Evolutionary conservation across 2,113 vertebrate genomes (phyloP), one percentile per base, ranked within the genome.

Genomic region (Lagopus leucura): DNA sequence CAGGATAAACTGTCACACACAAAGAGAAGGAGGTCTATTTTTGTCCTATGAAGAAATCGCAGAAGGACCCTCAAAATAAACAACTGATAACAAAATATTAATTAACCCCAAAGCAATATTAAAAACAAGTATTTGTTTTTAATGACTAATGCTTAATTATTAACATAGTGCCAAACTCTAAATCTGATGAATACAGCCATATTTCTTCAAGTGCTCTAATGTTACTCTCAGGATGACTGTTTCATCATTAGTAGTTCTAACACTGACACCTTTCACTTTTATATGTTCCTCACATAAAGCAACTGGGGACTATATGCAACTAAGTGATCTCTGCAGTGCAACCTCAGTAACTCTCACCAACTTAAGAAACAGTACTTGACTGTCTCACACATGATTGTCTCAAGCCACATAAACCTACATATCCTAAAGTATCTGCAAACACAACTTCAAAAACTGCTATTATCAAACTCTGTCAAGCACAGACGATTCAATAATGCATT

Each of bases 31-130:
- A 89, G 30, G 74, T 94, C 83, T 84, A 66, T 30, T 90, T 52
- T 90, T 94, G 70, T 78, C 48, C 17, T 36, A 90, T 48, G 78
- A 92, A 92, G 95, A 96, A 96, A 71, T 40, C 9, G 30, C 67
- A 74, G 25, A 13, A 84, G 40, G 21, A 69, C 7, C 20, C 22
- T 79, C 36, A 91, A 75, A 85, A 75, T 61, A 76, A 78, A 69
- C 10, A 38, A 18, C 1, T 45, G 36, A 58, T 50, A 42, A 40
- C 7, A 11, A 52, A 82, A 24, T 11, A 79, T 14, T 78, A 91
- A 79, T 79, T 66, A 76, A 76, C 65, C 15, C 20, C 55, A 30
- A 84, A 83, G 6, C 13, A 75, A 24, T 42, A 66, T 32, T 58
- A 76, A 77, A 77, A 90, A 3, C 13, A 89, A 89, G 12, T 19